These are phyloP conservation scores for Choreutis nemorana DNA, from an alignment of 2,888 invertebrate species.

Conservation along the genomic window DNA sequence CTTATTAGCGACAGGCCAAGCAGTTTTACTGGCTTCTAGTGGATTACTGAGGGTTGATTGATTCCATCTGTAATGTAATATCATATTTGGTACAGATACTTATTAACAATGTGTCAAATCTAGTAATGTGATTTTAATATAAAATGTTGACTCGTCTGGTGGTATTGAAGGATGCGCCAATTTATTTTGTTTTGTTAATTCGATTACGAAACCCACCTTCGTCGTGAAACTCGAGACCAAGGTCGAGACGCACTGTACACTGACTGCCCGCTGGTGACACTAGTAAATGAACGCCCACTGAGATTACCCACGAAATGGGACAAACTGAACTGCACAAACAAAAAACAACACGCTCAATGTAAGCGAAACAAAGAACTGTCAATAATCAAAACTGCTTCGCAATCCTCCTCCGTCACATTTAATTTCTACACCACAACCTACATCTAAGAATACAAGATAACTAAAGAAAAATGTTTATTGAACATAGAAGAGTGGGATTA, in stretches of 20 bases:
- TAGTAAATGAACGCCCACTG: constrained; percentile 68
- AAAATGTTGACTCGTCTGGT: too few species aligned
- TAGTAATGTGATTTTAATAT: too few species aligned
- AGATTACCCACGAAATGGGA: constrained; percentile 67
- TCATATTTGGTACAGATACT: too few species aligned
- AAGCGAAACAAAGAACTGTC: constrained; percentile 25
- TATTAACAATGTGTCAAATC: neutral
- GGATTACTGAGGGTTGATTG: constrained; percentile 70
- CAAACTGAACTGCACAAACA: constrained; percentile 62
- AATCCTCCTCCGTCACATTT: constrained; percentile 5
- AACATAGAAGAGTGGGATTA: constrained; percentile 16
- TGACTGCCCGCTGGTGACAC: constrained; percentile 67
- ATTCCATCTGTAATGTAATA: constrained; percentile 69
- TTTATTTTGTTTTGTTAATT: constrained; percentile 23
- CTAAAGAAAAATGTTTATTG: constrained; percentile 8
- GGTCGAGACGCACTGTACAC: constrained; percentile 69
- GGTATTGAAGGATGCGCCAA: constrained; percentile 1
- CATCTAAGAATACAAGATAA: constrained; percentile 8
- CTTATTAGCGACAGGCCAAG: constrained; percentile 83
- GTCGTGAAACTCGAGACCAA: constrained; percentile 72
- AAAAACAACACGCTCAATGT: constrained; percentile 17
- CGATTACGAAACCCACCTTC: constrained; percentile 60
- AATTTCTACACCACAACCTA: constrained; percentile 2
- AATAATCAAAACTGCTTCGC: constrained; percentile 10
- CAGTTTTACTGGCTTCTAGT: constrained; percentile 70